A percentile compares a stretch with the other conserved stretches of the same genome.
phyloP scores from a whole-genome alignment of 2,113 vertebrate genomes.

The Ivindomyrus marchei region DNA sequence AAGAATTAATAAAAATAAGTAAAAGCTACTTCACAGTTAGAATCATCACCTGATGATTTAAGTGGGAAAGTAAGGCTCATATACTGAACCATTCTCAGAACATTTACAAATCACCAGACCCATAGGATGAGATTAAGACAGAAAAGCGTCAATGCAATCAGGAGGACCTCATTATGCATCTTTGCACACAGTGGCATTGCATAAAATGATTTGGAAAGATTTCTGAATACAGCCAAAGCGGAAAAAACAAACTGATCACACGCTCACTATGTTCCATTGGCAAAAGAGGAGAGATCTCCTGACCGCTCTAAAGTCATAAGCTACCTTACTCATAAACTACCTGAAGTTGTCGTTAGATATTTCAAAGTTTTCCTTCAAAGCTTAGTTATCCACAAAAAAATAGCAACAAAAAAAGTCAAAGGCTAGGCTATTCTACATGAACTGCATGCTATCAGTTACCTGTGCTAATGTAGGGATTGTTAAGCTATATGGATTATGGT shows the following conservation, averaged over 20 bases:
- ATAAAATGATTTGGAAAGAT: background rate
- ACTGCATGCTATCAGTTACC: background rate
- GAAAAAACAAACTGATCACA: background rate
- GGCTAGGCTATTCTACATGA: background rate
- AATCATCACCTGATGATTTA: background rate
- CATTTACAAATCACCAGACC: background rate
- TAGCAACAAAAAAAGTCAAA: background rate
- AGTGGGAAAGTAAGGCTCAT: background rate
- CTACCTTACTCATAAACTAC: background rate
- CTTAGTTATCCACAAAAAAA: background rate
- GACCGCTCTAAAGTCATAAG: background rate
- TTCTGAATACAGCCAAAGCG: background rate
- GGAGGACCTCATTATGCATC: background rate
- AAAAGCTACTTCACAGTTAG: background rate
- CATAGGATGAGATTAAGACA: background rate
- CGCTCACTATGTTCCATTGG: background rate
- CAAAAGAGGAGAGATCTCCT: background rate
- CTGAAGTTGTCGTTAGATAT: background rate
- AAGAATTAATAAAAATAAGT: background rate
- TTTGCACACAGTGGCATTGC: background rate
- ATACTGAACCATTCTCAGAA: background rate
- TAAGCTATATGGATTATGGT: background rate
- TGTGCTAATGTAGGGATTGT: background rate
- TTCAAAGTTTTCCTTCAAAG: background rate
- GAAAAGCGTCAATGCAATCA: background rate